A percentile compares a stretch with the other conserved stretches of the same genome.
Evolutionary conservation across 2,888 invertebrate genomes (phyloP).

Genomic region (Caenorhabditis zanzibari): DNA sequence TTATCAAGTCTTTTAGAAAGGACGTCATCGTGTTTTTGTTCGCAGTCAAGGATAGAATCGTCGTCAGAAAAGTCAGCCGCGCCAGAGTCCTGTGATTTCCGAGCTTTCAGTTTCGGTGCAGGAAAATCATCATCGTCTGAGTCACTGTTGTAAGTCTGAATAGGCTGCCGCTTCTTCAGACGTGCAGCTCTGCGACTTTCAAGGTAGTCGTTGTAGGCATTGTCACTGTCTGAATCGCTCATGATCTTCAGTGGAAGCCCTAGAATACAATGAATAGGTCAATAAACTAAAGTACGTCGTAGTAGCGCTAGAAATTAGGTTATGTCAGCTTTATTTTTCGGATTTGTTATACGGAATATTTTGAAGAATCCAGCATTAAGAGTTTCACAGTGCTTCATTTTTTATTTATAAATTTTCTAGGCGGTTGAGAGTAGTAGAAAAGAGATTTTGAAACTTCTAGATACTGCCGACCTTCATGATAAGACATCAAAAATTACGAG

Average conservation of each 20-base stretch:
- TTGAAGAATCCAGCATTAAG: no score
- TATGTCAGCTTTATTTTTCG: background rate
- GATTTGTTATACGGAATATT: background rate
- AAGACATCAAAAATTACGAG: conserved; percentile 18
- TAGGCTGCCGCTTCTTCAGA: conserved; percentile 17
- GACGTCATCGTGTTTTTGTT: conserved; percentile 1
- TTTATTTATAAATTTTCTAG: no score
- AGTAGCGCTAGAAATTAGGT: no score
- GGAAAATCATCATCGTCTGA: conserved; percentile 46
- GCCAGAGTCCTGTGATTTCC: background rate
- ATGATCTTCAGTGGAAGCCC: background rate
- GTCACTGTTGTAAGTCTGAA: conserved; percentile 22
- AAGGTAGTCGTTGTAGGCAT: conserved; percentile 35
- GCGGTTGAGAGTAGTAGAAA: background rate
- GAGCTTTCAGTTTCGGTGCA: background rate
- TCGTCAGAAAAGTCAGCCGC: conserved; percentile 8
- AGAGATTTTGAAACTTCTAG: conserved; percentile 17
- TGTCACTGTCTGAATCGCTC: conserved; percentile 53
- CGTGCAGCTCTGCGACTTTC: conserved; percentile 29
- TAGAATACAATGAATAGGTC: background rate
- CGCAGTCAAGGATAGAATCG: conserved; percentile 3
- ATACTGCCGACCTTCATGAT: conserved; percentile 7
- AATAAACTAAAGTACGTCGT: no score
- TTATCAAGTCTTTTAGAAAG: background rate
- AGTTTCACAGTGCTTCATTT: no score